Base-by-base conservation (phyloP, 2,888 invertebrate genomes). In the Andrena hattorfiana region DNA sequence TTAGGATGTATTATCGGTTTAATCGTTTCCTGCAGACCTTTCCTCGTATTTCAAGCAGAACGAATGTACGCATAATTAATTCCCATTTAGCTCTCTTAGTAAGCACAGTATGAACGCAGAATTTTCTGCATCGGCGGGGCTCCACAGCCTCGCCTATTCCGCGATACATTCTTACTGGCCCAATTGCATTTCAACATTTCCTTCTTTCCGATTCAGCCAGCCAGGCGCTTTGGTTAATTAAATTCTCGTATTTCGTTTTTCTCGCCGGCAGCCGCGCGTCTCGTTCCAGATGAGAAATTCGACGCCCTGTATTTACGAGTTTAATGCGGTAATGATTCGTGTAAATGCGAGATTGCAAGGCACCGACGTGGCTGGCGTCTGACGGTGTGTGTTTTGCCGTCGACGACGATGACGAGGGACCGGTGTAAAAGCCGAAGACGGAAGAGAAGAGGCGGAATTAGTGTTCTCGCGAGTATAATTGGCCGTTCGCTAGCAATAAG, bases 391-490 rank as follows among this genome's bases (percentile, higher is more conserved):
- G 69, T 76, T 79, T 76, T 51, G 30, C 28, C 60, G 63, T 10
- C 59, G 60, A 54, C 54, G 68, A 60, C 42, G 26, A 66, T 48
- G 78, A 75, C 64, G 75, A 78, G 74, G 66, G 56, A 49, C 49
- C 32, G 59, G 30, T 42, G 60, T 75, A 56, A 63, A 84, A 70
- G 80, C 54, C 63, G 73, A 79, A 77, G 28, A 69, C 42, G 26
- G 60, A 49, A 69, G 32, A 23, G 54, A 23, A 54, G 71, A 48
- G 20, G 62, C 10, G 70, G 66, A 79, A 79, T 77, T 85, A 77
- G 56, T 66, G 64, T 71, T 84, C 77, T 62, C 75, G 73, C 71
- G 60, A 74, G 59, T 88, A 87, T 85, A 86, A 89, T 87, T 87
- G 85, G 80, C 80, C 74, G 79, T 84, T 86, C 75, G 72, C 77